These are phyloP conservation scores for Ambastaia sidthimunki DNA, from an alignment of 2,797 vertebrate species.

Conservation along the genomic window DNA sequence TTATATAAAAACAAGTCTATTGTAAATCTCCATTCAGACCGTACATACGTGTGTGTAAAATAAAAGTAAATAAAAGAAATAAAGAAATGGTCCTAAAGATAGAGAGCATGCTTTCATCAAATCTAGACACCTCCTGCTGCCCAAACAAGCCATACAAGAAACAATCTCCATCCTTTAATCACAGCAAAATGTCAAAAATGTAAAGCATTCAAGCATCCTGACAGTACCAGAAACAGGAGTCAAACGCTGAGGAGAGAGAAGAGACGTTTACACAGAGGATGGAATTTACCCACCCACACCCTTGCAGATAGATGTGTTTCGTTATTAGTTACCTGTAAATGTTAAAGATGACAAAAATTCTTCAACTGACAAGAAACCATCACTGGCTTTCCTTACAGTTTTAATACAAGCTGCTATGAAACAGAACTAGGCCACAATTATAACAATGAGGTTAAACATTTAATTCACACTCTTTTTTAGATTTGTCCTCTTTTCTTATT, in stretches of 20 bases:
- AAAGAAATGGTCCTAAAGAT: background rate
- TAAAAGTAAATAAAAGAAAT: background rate
- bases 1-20: background rate
- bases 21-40: background rate
- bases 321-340: background rate
- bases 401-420: background rate
- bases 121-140: slow-evolving; percentile 13
- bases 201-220: background rate
- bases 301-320: background rate
- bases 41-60: background rate
- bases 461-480: background rate
- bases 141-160: slow-evolving; percentile 25
- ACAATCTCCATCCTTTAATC: background rate
- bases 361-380: background rate
- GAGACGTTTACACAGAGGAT: background rate
- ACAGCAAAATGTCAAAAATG: no score
- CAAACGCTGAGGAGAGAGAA: slow-evolving; percentile 12
- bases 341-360: no score
- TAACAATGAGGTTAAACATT: slow-evolving; percentile 18
- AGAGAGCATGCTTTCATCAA: background rate
- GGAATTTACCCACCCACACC: background rate
- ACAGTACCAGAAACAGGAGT: background rate
- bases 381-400: background rate
- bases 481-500: slow-evolving; percentile 22
- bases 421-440: slow-evolving; percentile 30